phyloP scores from a whole-genome alignment of 2,113 vertebrate genomes.

The Octodon degus region DNA sequence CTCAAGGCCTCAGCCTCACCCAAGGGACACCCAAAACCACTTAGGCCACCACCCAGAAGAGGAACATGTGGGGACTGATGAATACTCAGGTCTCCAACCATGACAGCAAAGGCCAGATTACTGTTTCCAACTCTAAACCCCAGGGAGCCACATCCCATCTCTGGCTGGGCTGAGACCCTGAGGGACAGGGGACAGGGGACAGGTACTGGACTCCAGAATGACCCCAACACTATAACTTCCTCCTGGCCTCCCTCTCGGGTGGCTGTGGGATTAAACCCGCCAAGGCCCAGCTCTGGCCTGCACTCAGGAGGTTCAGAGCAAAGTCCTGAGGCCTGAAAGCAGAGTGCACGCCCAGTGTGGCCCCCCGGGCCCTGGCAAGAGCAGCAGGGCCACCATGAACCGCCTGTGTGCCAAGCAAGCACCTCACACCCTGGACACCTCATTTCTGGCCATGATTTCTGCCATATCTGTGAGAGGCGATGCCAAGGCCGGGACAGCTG shows the following conservation, averaged over 20 bases:
- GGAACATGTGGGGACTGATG: neutral
- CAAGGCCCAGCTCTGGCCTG: too few relatives aligned
- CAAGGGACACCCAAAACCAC: too few relatives aligned
- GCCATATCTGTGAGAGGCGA: neutral
- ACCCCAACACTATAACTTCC: neutral
- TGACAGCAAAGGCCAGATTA: neutral
- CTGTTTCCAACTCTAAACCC: neutral
- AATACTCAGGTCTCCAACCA: neutral
- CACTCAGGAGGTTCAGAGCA: neutral
- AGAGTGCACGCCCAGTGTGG: neutral
- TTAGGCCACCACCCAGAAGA: neutral
- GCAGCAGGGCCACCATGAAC: neutral
- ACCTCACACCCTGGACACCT: neutral
- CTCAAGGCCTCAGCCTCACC: neutral
- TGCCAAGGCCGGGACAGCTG: neutral
- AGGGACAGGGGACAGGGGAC: neutral
- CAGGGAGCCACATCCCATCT: neutral
- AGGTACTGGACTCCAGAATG: too few relatives aligned
- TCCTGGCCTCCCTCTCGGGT: neutral
- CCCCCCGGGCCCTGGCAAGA: neutral
- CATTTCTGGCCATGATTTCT: neutral
- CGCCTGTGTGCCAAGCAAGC: neutral
- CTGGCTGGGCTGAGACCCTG: neutral
- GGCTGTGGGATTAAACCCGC: neutral
- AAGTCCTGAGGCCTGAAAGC: too few relatives aligned